Evolutionary conservation across 2,113 vertebrate genomes (phyloP), one percentile per base, ranked within the genome.

Genomic region (Semicossyphus pulcher): DNA sequence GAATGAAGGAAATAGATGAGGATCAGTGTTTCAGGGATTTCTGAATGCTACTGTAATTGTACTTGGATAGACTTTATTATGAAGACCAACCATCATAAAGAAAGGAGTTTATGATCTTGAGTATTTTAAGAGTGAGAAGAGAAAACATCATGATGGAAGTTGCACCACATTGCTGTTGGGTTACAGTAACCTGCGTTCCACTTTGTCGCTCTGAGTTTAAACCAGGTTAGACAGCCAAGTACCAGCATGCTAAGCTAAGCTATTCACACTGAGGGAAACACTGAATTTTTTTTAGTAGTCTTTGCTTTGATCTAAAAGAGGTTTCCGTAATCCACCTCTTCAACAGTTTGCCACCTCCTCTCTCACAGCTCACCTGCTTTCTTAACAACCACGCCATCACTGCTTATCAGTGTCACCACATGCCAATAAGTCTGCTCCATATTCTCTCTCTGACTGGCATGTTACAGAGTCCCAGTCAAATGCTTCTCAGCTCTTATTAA

Each of bases 301-400:
- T 7, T 10, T 16, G 44, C 53, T 71, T 60, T 71, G 47, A 76
- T 57, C 59, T 64, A 56, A 71, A 71, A 66, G 41, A 66, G 34
- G 54, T 3, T 51, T 57, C 56, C 49, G 41, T 51, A 72, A 72
- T 68, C 54, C 49, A 61, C 52, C 60, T 68, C 48, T 18, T 77
- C 58, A 69, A 58, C 39, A 59, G 72, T 75, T 70, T 64, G 57
- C 71, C 51, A 51, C 63, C 54, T 71, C 60, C 23, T 61, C 59
- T 49, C n/a, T n/a, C n/a, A 48, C 26, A 42, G 34, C 48, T 36
- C 32, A 61, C 34, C 71, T 61, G 28, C 41, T 47, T n/a, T 32
- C 52, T 72, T 37, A 47, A 15, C 32, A 10, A 25, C 52, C 45
- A 21, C 18, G 23, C 28, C 21, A 28, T 36, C 10, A 2, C n/a